These are phyloP conservation scores for Clamator glandarius DNA, from an alignment of 2,797 vertebrate genomes.

Conservation along the genomic window DNA sequence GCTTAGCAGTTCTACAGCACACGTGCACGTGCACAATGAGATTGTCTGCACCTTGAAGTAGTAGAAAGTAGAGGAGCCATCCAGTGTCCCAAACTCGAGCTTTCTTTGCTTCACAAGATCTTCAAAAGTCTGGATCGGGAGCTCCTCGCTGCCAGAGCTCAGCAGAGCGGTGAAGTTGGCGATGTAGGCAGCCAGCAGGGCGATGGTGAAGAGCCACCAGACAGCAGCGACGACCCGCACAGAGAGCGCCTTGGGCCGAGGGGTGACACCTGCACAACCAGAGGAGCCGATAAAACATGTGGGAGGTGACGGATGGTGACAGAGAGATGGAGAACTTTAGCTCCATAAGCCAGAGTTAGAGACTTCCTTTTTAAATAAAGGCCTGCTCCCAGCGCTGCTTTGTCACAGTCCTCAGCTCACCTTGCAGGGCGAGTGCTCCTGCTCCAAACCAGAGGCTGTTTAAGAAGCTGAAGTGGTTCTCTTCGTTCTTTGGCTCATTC, in stretches of 20 bases:
- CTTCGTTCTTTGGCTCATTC: slow-evolving; percentile 83
- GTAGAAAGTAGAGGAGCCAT: slow-evolving; percentile 85
- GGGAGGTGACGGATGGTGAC: rapidly evolving
- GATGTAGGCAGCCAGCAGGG: slow-evolving; percentile 87
- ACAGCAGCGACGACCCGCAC: slow-evolving; percentile 84
- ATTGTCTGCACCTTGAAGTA: slow-evolving; percentile 85
- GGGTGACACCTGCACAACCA: slow-evolving; percentile 79
- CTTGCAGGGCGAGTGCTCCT: slow-evolving; percentile 88
- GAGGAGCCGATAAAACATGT: rapidly evolving
- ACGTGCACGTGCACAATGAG: rapidly evolving
- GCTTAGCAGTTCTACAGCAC: background rate
- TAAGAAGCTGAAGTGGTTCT: slow-evolving; percentile 83
- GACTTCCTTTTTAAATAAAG: background rate
- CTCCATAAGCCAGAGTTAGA: background rate
- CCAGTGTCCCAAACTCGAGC: slow-evolving; percentile 87
- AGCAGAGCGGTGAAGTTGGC: slow-evolving; percentile 84
- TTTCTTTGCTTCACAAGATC: slow-evolving; percentile 88
- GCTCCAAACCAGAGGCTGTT: slow-evolving; percentile 90
- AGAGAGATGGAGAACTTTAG: background rate
- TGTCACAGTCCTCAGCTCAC: slow-evolving; percentile 57
- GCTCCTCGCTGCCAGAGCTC: slow-evolving; percentile 74
- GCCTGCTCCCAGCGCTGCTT: background rate
- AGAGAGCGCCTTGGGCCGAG: slow-evolving; percentile 85
- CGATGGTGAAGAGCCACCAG: slow-evolving; percentile 90
- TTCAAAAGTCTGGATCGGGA: slow-evolving; percentile 86